phyloP scores from a whole-genome alignment of 2,888 invertebrate species.

The Masnerella sp. region DNA sequence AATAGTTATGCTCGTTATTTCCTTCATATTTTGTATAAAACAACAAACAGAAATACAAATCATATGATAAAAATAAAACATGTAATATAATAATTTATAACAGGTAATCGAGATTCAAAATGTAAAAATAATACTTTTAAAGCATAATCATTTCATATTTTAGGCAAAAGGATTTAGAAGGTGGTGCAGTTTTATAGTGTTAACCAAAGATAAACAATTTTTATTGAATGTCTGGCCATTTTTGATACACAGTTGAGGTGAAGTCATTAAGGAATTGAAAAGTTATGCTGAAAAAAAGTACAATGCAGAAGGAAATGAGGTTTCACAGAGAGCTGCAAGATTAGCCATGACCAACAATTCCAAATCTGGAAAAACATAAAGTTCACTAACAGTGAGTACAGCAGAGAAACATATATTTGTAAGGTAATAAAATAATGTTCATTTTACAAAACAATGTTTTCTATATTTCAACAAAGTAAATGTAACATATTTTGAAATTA shows the following conservation, averaged over 20 bases:
- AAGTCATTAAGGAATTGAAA: constrained; percentile 85
- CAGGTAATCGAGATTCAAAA: too few relatives aligned
- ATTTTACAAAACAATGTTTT: too few relatives aligned
- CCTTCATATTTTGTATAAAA: too few relatives aligned
- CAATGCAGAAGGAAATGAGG: constrained; percentile 83
- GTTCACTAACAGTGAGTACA: constrained; percentile 74
- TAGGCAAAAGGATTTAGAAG: constrained; percentile 90
- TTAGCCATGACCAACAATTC: constrained; percentile 72
- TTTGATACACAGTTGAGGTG: constrained; percentile 85
- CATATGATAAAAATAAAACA: too few relatives aligned
- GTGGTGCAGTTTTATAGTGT: constrained; percentile 91
- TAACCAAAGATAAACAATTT: constrained; percentile 91
- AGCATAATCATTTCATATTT: too few relatives aligned
- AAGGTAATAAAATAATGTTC: too few relatives aligned
- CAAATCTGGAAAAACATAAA: constrained; percentile 70
- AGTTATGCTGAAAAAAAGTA: constrained; percentile 83
- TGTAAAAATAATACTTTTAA: too few relatives aligned
- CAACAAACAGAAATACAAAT: too few relatives aligned
- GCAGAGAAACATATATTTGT: constrained; percentile 76
- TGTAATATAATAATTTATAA: too few relatives aligned
- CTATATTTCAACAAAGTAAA: too few relatives aligned
- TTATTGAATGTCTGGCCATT: constrained; percentile 88
- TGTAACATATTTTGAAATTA: not conserved
- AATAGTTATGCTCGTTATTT: too few relatives aligned
- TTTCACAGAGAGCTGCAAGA: constrained; percentile 85